Evolutionary conservation across 2,888 invertebrate species (phyloP).

Genomic region (Leptinotarsa peninsularis): DNA sequence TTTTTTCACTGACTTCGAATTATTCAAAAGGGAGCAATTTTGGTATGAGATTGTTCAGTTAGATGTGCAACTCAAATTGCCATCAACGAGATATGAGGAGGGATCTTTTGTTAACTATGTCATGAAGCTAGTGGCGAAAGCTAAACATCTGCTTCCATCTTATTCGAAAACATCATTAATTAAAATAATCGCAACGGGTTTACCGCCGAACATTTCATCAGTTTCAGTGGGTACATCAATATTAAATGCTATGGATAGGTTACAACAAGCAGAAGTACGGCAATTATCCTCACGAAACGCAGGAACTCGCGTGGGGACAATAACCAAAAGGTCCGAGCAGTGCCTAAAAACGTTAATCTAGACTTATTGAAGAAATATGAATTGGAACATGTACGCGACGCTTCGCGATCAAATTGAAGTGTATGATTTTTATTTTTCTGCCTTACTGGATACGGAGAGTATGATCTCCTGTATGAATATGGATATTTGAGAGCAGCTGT

Average conservation of each 20-base stretch:
- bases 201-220: slow-evolving; percentile 13
- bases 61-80: too few species aligned
- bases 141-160: too few species aligned
- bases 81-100: too few species aligned
- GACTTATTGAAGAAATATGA: slow-evolving; percentile 21
- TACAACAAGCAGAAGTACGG: slow-evolving; percentile 1
- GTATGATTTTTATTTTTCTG: neutral
- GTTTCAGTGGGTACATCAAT: neutral
- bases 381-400: neutral
- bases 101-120: too few species aligned
- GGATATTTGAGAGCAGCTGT: neutral
- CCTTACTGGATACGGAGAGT: neutral
- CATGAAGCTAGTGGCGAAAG: too few species aligned
- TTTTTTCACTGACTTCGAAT: too few species aligned
- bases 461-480: neutral
- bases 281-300: neutral
- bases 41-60: too few species aligned
- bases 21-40: too few species aligned
- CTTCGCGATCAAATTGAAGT: neutral
- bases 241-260: neutral
- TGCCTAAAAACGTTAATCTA: slow-evolving; percentile 1
- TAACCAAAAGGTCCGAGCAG: neutral
- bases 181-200: too few species aligned
- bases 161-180: too few species aligned
- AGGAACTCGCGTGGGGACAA: neutral